Evolutionary conservation across 2,888 invertebrate species (phyloP), one percentile per base, ranked within the genome.

Genomic region (Dynastes hyllus): DNA sequence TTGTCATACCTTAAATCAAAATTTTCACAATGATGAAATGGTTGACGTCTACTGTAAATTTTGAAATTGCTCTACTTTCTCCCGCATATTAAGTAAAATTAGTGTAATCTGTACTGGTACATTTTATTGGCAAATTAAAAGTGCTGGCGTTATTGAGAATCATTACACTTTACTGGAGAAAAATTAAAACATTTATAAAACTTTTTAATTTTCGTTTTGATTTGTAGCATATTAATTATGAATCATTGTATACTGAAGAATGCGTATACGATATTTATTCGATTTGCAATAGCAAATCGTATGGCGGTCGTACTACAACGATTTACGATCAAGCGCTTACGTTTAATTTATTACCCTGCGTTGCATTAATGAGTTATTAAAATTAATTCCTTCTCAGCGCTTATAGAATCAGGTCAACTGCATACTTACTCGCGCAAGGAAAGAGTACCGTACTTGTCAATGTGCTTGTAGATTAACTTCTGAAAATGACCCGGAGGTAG

Each of bases 311-410:
- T 37, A 63, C 27, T 16, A n/a, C 61, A 71, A 71, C 78, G 71
- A 78, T 78, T 78, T 73, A 78, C 71, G 71, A 78, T 51, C 63
- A 70, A 73, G 61, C 65, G 73, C 70, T 78, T 78, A 78, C 53
- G 55, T 67, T 77, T 78, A 78, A 78, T 78, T 78, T 78, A 78
- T 78, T 63, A 53, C 73, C 71, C 65, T 11, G 32, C 65, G 71
- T 73, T 77, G 73, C 65, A 63, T 78, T 78, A 78, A 78, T 78
- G 78, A 73, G 78, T 78, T 78, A 78, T 78, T 78, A 78, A 78
- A 78, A 78, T 71, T 63, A 71, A 78, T 65, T 78, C 78, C 71
- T 73, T 63, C 50, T 61, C 73, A 45, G 50, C 78, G 73, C 61
- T 32, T 16, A 61, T 50, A 45, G 63, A 78, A 78, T 78, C 78